These are phyloP conservation scores for Ariolimax columbianus DNA, from an alignment of 2,888 invertebrate species.

Conservation along the genomic window DNA sequence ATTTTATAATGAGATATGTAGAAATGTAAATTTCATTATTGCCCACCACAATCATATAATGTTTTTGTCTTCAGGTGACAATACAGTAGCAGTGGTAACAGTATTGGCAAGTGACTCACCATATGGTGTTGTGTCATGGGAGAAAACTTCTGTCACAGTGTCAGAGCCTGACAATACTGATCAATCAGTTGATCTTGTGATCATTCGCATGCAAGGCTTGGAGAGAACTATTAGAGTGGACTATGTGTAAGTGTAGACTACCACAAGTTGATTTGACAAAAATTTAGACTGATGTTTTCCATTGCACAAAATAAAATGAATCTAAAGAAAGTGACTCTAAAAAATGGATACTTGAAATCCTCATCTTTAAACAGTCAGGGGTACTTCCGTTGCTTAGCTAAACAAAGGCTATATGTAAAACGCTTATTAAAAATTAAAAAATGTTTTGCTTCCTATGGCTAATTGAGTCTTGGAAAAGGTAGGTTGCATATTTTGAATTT, in stretches of 20 bases:
- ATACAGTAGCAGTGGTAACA: conserved; percentile 61
- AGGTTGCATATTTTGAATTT: no score
- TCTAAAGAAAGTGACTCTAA: no score
- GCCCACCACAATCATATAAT: no score
- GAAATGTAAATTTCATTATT: no score
- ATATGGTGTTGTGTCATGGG: conserved; percentile 76
- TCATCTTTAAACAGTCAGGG: no score
- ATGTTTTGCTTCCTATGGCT: no score
- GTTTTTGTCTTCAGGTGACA: conserved; percentile 39
- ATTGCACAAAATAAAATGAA: not conserved
- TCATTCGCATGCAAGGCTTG: conserved; percentile 73
- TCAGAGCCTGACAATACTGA: conserved; percentile 71
- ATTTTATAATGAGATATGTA: no score
- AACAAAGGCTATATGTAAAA: no score
- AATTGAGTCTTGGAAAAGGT: no score
- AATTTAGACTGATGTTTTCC: not conserved
- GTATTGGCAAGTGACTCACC: conserved; percentile 77
- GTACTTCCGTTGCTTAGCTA: no score
- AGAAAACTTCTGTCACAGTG: conserved; percentile 57
- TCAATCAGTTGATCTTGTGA: conserved; percentile 59
- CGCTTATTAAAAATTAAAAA: no score
- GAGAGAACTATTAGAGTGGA: conserved; percentile 68
- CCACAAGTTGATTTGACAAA: not conserved
- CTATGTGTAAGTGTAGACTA: conserved; percentile 67
- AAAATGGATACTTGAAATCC: no score